phyloP scores from a whole-genome alignment of 2,888 invertebrate genomes.

The Rhingia rostrata region DNA sequence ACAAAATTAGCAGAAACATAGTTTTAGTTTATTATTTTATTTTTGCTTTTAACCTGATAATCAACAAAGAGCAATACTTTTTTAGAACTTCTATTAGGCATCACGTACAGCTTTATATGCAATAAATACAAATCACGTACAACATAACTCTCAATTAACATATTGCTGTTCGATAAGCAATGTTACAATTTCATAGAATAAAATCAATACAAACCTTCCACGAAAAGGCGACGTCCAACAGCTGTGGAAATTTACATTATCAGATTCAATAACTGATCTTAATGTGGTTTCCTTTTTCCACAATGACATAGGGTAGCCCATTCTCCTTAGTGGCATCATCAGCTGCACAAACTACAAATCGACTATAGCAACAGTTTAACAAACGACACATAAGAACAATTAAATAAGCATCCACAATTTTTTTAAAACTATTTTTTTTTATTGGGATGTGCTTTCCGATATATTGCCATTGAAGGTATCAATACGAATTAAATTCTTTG shows the following conservation, averaged over 20 bases:
- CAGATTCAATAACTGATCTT: not conserved
- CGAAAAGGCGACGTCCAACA: not conserved
- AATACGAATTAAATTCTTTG: not conserved
- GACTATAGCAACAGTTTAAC: constrained; percentile 20
- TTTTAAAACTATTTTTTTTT: not conserved
- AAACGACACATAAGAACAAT: not conserved
- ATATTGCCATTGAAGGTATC: not conserved
- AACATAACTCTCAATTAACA: too few relatives aligned
- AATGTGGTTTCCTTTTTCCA: not conserved
- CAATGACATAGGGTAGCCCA: not conserved
- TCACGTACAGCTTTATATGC: too few relatives aligned
- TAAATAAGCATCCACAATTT: constrained; percentile 3
- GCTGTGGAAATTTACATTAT: not conserved
- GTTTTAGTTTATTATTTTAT: too few relatives aligned
- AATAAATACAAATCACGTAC: too few relatives aligned
- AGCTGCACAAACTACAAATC: not conserved
- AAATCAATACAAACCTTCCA: constrained; percentile 35
- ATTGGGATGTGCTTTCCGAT: not conserved
- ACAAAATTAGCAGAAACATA: too few relatives aligned
- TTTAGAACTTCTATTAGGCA: too few relatives aligned
- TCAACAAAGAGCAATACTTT: too few relatives aligned
- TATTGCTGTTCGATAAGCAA: not conserved
- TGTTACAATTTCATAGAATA: not conserved
- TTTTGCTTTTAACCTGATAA: too few relatives aligned
- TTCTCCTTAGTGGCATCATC: constrained; percentile 2